Conservation (phyloP, 2,888 invertebrate genomes). For the Coelopa pilipes region DNA sequence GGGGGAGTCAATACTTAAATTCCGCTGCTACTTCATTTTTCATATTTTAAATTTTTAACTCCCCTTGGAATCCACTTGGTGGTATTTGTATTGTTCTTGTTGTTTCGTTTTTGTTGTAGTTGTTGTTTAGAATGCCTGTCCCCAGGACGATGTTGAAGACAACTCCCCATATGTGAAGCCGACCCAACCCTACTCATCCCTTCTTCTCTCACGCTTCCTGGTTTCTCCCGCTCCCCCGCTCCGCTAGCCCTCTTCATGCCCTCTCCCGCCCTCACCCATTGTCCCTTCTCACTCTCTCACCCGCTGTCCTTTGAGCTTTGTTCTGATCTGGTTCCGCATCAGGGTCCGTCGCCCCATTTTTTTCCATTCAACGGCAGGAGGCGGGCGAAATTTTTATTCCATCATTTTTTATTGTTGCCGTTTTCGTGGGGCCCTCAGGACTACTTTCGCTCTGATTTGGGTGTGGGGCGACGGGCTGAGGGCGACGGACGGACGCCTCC, state of each 20-base stretch:
- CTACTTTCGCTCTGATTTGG: conserved; percentile 19
- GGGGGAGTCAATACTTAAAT: too few relatives aligned
- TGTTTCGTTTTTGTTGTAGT: background rate
- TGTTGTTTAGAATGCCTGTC: background rate
- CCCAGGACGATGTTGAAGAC: background rate
- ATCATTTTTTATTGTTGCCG: conserved; percentile 16
- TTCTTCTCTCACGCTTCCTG: too few relatives aligned
- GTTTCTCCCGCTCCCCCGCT: too few relatives aligned
- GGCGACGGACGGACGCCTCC: too few relatives aligned
- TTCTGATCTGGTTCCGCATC: background rate
- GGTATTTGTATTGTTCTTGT: background rate
- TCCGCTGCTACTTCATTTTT: too few relatives aligned
- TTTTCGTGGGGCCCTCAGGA: background rate
- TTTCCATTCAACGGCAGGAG: background rate
- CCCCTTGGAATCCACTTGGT: background rate
- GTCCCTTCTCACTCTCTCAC: background rate
- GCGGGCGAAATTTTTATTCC: background rate
- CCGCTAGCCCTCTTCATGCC: too few relatives aligned
- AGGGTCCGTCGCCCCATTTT: background rate
- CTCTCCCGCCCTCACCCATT: too few relatives aligned
- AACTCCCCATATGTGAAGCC: too few relatives aligned
- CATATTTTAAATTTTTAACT: background rate
- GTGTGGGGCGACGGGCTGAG: background rate
- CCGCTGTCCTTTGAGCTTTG: background rate
- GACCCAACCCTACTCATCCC: background rate